Evolutionary conservation across 2,797 vertebrate species (phyloP).

Genomic region (Halcyon leucocephala): DNA sequence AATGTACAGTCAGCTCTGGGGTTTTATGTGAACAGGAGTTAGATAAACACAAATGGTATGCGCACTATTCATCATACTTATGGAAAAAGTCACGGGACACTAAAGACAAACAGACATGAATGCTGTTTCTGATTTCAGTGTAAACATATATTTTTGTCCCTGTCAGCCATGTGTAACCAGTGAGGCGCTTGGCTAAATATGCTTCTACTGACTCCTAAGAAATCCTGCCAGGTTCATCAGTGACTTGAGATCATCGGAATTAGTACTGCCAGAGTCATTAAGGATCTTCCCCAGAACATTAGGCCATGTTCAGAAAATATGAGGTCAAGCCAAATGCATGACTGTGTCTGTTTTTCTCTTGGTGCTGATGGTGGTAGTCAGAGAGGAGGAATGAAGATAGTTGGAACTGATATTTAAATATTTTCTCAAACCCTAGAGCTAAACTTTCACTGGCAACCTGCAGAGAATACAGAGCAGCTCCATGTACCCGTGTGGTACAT

Average conservation of each 20-base stretch:
- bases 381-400: neutral
- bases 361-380: neutral
- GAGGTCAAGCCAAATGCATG: neutral
- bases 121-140: neutral
- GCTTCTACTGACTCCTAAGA: neutral
- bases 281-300: neutral
- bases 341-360: neutral
- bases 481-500: too few relatives aligned
- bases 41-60: neutral
- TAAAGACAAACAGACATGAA: neutral
- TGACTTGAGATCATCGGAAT: neutral
- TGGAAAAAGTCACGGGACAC: neutral
- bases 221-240: neutral
- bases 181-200: neutral
- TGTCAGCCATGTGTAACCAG: neutral
- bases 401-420: neutral
- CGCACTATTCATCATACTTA: neutral
- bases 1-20: neutral
- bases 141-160: neutral
- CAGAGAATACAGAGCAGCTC: neutral
- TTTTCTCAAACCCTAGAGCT: neutral
- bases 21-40: neutral
- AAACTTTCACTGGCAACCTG: neutral
- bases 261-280: fast-evolving
- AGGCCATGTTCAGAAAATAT: neutral